Conservation (phyloP, 2,113 vertebrate species). For the Sturnus vulgaris region DNA sequence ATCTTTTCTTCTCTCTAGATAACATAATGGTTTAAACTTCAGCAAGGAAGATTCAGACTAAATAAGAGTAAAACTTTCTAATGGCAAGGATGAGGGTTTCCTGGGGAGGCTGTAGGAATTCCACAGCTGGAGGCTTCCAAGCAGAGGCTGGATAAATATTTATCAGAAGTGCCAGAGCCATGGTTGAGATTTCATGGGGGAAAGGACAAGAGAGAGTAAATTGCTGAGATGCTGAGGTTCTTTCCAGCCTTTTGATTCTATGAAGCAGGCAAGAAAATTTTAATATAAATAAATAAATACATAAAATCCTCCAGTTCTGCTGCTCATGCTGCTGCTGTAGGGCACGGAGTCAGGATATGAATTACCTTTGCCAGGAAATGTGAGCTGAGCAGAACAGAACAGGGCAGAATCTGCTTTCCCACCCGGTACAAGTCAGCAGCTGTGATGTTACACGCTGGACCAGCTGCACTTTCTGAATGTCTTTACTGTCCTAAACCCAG, state of each 20-base stretch:
- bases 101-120: neutral
- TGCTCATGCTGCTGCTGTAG: neutral
- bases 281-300: neutral
- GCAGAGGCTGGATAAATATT: conserved; percentile 26
- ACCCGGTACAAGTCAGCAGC: neutral
- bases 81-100: neutral
- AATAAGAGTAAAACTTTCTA: neutral
- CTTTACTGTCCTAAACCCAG: neutral
- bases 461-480: neutral
- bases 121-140: conserved; percentile 5
- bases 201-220: neutral
- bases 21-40: neutral
- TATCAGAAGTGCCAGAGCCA: neutral
- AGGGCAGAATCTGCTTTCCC: neutral
- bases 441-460: neutral
- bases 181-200: neutral
- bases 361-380: neutral
- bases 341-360: neutral
- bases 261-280: neutral
- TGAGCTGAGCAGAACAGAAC: neutral
- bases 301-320: neutral
- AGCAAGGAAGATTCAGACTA: neutral
- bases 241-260: neutral
- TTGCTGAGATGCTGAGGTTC: neutral
- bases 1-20: neutral